A percentile compares a stretch with the other conserved stretches of the same genome.
phyloP scores from a whole-genome alignment of 2,797 vertebrate species.

The Sorex maritimensis region DNA sequence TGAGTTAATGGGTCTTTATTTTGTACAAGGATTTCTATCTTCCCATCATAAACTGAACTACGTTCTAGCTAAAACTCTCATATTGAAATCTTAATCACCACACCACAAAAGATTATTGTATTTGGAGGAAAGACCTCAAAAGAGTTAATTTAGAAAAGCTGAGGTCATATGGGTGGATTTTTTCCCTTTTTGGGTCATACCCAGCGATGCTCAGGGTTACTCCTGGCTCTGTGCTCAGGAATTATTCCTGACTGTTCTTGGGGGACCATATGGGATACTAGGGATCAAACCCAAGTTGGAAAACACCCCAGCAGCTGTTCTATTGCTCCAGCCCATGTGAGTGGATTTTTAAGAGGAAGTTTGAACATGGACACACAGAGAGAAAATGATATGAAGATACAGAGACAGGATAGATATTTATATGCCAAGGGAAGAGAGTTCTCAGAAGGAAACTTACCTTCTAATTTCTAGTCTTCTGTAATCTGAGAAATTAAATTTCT shows the following conservation, averaged over 20 bases:
- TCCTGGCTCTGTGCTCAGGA: too few species aligned
- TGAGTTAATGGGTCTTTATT: background rate
- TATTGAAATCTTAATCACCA: background rate
- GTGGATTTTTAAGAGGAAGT: background rate
- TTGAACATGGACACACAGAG: background rate
- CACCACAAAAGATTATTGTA: background rate
- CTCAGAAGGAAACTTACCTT: background rate
- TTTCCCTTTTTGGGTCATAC: background rate
- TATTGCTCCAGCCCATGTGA: background rate
- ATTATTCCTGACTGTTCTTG: too few species aligned
- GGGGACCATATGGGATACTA: too few species aligned
- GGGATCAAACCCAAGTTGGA: too few species aligned
- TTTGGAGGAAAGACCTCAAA: conserved; percentile 37
- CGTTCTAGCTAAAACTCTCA: background rate
- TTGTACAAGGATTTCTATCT: background rate
- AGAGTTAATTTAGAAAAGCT: background rate
- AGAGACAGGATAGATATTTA: background rate
- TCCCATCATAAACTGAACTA: background rate
- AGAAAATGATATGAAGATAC: background rate
- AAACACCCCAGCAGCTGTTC: too few species aligned
- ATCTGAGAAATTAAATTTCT: conserved; percentile 16
- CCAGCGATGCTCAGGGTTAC: too few species aligned
- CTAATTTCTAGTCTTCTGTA: background rate
- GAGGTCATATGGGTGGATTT: background rate
- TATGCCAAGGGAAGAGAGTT: background rate